phyloP scores from a whole-genome alignment of 2,888 invertebrate genomes.

The Hylaea fasciaria region DNA sequence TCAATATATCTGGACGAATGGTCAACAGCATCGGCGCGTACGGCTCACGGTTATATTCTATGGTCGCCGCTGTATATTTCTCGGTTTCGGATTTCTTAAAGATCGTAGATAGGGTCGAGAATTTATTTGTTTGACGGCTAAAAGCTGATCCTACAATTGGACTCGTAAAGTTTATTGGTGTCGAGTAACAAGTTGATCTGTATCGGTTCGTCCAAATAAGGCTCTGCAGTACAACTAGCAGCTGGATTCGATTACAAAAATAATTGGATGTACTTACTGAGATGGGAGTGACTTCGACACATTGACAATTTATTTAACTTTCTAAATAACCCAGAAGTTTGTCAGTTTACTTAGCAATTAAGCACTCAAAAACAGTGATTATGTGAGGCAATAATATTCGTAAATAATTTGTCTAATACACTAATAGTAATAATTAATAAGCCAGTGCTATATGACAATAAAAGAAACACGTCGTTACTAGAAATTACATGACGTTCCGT shows the following conservation, averaged over 20 bases:
- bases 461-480: conserved; percentile 80
- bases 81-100: conserved; percentile 82
- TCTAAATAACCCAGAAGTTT: too few relatives aligned
- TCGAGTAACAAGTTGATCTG: conserved; percentile 57
- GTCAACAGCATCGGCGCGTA: conserved; percentile 73
- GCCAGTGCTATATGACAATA: conserved; percentile 67
- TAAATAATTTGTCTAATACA: too few relatives aligned
- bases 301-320: too few relatives aligned
- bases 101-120: conserved; percentile 78
- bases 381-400: too few relatives aligned
- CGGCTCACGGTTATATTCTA: conserved; percentile 51
- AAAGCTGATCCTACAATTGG: conserved; percentile 80
- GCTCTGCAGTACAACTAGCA: conserved; percentile 9
- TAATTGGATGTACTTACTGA: neutral
- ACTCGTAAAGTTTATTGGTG: conserved; percentile 68
- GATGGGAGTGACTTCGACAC: neutral
- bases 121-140: conserved; percentile 81
- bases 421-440: conserved; percentile 25
- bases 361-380: too few relatives aligned
- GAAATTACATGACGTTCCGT: conserved; percentile 79
- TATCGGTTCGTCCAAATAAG: conserved; percentile 34
- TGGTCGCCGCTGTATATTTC: conserved; percentile 72
- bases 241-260: conserved; percentile 23
- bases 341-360: too few relatives aligned
- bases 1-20: conserved; percentile 81